These are phyloP conservation scores for Phocoena phocoena DNA, from an alignment of 2,113 vertebrate genomes.

Conservation along the genomic window DNA sequence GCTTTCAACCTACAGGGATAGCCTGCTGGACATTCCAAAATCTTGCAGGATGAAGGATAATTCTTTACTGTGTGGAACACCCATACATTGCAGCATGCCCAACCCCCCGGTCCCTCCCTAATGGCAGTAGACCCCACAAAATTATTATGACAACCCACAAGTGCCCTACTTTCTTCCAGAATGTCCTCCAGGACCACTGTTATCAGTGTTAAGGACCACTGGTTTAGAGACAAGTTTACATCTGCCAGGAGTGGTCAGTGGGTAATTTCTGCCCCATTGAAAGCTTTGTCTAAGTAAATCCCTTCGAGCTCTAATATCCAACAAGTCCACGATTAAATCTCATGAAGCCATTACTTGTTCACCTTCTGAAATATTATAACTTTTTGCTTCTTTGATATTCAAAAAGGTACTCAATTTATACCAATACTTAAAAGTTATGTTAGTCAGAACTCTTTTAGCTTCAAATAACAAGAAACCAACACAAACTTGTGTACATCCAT, in stretches of 20 bases:
- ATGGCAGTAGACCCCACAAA: neutral
- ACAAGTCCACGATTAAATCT: neutral
- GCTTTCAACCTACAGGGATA: neutral
- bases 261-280: neutral
- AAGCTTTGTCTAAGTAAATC: neutral
- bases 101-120: neutral
- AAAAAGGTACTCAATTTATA: neutral
- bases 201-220: neutral
- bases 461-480: neutral
- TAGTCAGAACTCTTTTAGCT: neutral
- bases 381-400: neutral
- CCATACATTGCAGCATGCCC: neutral
- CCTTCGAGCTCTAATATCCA: neutral
- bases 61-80: neutral
- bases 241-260: neutral
- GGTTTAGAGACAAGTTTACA: neutral
- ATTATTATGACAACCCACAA: neutral
- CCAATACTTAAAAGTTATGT: neutral
- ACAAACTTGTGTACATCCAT: neutral
- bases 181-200: neutral
- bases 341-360: neutral
- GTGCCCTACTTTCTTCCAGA: neutral
- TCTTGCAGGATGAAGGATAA: neutral
- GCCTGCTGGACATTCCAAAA: neutral
- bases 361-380: neutral